Percentiles rank a stretch among this genome's conserved stretches.
These are phyloP conservation scores for Sebastes nivosus DNA, from an alignment of 2,797 vertebrate species.

Conservation along the genomic window DNA sequence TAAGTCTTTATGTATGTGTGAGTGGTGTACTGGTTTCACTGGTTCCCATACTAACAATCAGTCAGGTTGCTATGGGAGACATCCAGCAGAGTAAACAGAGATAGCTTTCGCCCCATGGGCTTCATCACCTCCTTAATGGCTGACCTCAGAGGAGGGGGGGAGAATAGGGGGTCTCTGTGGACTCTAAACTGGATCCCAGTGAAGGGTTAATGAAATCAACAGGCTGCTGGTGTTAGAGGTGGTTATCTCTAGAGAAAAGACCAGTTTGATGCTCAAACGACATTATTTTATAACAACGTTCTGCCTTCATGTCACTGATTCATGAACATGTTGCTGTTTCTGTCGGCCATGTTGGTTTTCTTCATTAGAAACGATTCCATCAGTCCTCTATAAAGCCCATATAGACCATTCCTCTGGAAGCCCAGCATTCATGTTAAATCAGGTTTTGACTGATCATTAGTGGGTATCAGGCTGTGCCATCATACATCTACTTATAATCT, in stretches of 20 bases:
- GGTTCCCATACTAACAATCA: background rate
- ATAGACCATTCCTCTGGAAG: too few species aligned
- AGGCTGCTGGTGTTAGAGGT: background rate
- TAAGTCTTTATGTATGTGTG: background rate
- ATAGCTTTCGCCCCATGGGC: constrained; percentile 15
- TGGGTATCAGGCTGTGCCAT: too few species aligned
- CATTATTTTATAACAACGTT: background rate
- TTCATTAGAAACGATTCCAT: background rate
- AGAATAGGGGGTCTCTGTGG: constrained; percentile 32
- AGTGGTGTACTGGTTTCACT: background rate
- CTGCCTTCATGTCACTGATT: too few species aligned
- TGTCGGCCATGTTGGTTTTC: background rate
- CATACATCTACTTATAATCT: too few species aligned
- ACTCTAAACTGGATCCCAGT: constrained; percentile 8
- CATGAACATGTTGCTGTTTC: background rate
- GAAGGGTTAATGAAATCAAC: constrained; percentile 55
- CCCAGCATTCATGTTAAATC: too few species aligned
- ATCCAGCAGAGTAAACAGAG: constrained; percentile 47
- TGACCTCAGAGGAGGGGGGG: constrained; percentile 32
- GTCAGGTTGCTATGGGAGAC: constrained; percentile 41
- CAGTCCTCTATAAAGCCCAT: background rate
- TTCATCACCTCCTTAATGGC: constrained; percentile 34
- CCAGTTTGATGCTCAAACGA: background rate
- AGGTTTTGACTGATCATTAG: too few species aligned
- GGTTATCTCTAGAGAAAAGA: background rate